Base-by-base conservation (phyloP, 2,113 vertebrate genomes). In the Nycticorax nycticorax region DNA sequence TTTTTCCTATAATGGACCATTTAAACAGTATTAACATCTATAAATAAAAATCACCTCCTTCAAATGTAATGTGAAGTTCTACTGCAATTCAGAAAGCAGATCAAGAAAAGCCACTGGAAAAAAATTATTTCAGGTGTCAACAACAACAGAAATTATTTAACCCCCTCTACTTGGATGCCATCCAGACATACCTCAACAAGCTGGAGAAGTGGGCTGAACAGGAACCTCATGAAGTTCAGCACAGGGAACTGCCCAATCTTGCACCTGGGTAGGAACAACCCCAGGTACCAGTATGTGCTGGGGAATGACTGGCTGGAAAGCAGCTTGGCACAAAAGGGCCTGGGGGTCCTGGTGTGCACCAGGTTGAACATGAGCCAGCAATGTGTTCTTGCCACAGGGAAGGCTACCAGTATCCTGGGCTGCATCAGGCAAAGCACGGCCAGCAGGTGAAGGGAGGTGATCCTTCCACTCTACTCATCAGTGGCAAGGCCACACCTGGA, bases 401-500 rank as follows among this genome's bases (percentile, higher is more conserved):
- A 10, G 8, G 32, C 7, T 41, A 69, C 19, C 7, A 5, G 76
- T 32, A 35, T 2, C n/a, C 28, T 24, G 55, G 48, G 55, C 32
- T 69, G 48, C 41, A 50, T 15, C 4, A 56, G 32, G 7, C 60
- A 39, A 63, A 64, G 62, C 1, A 4, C 3, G 75, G 77, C 48
- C 16, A 56, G 3, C 19, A 45, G 43, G 11, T 7, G 0, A 1
- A 56, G 23, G 32, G 19, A 71, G 32, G 14, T 1, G 11, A 64
- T 43, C 50, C 20, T 45, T 43, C 35, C 32, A 8, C 41, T 64
- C 71, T 45, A 3, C 32, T 33, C 55, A 37, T 39, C 2, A 0
- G 30, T 48, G 23, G n/a, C 19, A 21, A 71, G 56, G 56, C 48
- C n/a, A 27, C 48, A n/a, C 6, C 21, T 41, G 35, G 45, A 32